These are phyloP conservation scores for Spinus olivaceus DNA, from an alignment of 2,797 vertebrate genomes.

Conservation along the genomic window DNA sequence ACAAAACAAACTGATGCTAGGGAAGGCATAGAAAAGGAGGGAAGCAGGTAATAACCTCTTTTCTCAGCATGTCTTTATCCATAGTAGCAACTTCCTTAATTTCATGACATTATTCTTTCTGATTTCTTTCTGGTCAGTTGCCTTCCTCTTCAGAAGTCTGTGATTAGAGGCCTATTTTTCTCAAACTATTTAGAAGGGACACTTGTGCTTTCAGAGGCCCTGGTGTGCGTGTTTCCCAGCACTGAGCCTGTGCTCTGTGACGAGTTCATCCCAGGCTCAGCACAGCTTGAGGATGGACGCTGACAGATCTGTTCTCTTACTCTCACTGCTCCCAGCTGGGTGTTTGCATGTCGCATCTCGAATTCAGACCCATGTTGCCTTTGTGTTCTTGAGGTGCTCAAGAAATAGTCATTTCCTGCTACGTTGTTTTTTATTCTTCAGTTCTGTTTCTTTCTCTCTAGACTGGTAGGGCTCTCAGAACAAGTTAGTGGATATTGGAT, in stretches of 20 bases:
- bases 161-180: neutral
- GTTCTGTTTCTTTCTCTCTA: neutral
- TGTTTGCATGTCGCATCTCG: neutral
- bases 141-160: neutral
- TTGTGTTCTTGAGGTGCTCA: neutral
- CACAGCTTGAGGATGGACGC: fast-evolving
- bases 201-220: neutral
- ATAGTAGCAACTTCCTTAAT: neutral
- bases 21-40: neutral
- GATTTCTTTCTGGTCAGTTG: neutral
- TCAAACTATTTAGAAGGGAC: neutral
- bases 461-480: neutral
- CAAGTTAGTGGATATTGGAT: neutral
- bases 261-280: neutral
- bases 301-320: neutral
- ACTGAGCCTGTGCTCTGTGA: neutral
- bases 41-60: neutral
- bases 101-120: neutral
- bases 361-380: neutral
- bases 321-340: neutral
- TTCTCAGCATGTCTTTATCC: neutral
- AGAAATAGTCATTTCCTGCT: neutral
- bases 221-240: neutral
- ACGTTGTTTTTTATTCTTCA: neutral
- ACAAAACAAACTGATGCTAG: neutral